Evolutionary conservation across 2,797 vertebrate species (phyloP).

Genomic region (Cercopithecus petaurista): DNA sequence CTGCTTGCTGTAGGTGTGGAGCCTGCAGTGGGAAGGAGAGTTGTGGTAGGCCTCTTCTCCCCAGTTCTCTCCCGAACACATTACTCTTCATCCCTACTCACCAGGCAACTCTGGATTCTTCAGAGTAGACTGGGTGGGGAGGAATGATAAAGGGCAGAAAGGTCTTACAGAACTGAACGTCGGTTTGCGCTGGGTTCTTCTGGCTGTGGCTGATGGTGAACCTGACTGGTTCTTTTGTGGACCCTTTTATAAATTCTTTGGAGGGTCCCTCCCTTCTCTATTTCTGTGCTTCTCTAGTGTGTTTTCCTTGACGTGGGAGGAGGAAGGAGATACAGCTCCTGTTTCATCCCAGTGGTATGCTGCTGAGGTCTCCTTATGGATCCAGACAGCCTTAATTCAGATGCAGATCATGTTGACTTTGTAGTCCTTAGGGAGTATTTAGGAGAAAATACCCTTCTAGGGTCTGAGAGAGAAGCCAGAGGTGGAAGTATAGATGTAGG

Average conservation of each 20-base stretch:
- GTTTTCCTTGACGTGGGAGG: neutral
- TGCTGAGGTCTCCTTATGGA: no score
- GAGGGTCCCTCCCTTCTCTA: neutral
- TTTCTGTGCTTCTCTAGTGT: neutral
- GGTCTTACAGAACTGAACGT: neutral
- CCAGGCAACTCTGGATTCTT: neutral
- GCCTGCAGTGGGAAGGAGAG: neutral
- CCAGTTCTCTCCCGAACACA: neutral
- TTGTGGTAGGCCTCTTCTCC: rapidly evolving
- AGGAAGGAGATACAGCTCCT: neutral
- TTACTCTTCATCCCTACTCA: neutral
- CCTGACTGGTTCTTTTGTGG: neutral
- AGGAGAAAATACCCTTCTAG: neutral
- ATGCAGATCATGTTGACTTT: neutral
- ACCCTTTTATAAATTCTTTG: neutral
- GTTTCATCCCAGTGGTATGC: neutral
- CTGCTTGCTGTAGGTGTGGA: neutral
- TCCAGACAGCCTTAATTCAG: neutral
- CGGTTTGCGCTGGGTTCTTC: neutral
- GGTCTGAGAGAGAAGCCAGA: neutral
- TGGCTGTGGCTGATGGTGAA: neutral
- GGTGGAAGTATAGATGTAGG: neutral
- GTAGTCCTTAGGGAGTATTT: neutral
- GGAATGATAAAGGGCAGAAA: neutral
- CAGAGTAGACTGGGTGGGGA: no score